Percentiles rank a stretch among this genome's conserved stretches.
phyloP scores from a whole-genome alignment of 2,113 vertebrate genomes.

The Sinocyclocheilus grahami region DNA sequence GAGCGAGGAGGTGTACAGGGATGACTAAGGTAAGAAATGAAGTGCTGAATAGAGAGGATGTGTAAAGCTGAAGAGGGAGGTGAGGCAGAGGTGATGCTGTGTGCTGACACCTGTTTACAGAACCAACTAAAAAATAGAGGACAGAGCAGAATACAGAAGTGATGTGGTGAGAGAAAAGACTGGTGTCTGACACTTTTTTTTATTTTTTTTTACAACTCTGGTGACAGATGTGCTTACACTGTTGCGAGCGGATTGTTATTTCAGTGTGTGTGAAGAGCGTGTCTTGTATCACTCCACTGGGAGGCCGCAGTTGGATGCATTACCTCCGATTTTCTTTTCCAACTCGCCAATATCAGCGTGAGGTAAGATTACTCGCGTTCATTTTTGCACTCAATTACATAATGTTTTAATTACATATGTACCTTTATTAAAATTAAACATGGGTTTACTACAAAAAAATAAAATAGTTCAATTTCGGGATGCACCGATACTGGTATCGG shows the following conservation, averaged over 20 bases:
- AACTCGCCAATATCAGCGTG: background rate
- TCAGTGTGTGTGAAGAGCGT: slow-evolving; percentile 1
- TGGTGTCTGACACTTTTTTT: background rate
- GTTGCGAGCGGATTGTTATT: slow-evolving; percentile 28
- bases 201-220: slow-evolving; percentile 20
- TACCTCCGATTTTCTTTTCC: slow-evolving; percentile 3
- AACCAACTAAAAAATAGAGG: background rate
- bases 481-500: too few relatives aligned
- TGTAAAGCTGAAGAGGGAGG: slow-evolving; percentile 21
- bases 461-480: too few relatives aligned
- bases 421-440: too few relatives aligned
- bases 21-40: slow-evolving; percentile 4
- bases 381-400: too few relatives aligned
- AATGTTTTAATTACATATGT: too few relatives aligned
- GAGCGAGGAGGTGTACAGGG: background rate
- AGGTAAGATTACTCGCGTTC: too few relatives aligned
- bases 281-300: slow-evolving; percentile 35
- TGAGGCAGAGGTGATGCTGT: slow-evolving; percentile 18
- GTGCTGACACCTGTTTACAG: slow-evolving; percentile 18
- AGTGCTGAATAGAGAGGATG: slow-evolving; percentile 19
- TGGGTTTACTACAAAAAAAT: too few relatives aligned
- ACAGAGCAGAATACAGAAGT: slow-evolving; percentile 1
- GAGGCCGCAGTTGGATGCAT: slow-evolving; percentile 34
- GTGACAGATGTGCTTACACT: slow-evolving; percentile 41
- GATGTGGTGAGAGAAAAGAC: background rate